phyloP scores from a whole-genome alignment of 2,113 vertebrate genomes.

The Apodemus speciosus region DNA sequence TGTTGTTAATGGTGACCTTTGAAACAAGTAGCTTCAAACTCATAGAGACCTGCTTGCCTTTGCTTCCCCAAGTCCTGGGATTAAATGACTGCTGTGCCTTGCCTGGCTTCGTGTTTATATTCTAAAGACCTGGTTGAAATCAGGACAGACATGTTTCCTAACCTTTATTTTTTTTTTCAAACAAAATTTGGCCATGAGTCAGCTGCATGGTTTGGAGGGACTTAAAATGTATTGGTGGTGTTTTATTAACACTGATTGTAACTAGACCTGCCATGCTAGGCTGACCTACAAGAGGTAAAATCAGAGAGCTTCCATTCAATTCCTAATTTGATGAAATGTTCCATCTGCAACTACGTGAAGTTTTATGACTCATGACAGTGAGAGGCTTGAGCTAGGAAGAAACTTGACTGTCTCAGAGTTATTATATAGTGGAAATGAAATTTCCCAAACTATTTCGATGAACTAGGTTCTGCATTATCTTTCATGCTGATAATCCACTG shows the following conservation, averaged over 20 bases:
- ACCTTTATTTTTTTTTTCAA: slow-evolving; percentile 4
- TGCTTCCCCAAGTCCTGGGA: not conserved
- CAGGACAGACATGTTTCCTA: not conserved
- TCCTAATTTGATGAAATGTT: slow-evolving; percentile 71
- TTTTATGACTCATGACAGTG: slow-evolving; percentile 60
- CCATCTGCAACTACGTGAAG: slow-evolving; percentile 28
- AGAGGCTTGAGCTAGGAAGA: slow-evolving; percentile 59
- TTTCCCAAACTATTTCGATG: slow-evolving; percentile 71
- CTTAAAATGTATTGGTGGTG: not conserved
- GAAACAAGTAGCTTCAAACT: not conserved
- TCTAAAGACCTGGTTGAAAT: not conserved
- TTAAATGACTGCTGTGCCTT: no score
- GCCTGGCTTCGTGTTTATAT: not conserved
- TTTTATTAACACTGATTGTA: slow-evolving; percentile 66
- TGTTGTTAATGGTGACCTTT: not conserved
- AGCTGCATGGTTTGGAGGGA: not conserved
- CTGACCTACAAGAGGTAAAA: slow-evolving; percentile 62
- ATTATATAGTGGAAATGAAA: slow-evolving; percentile 73
- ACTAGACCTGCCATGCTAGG: slow-evolving; percentile 51
- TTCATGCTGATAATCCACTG: slow-evolving; percentile 38
- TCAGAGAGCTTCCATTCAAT: slow-evolving; percentile 51
- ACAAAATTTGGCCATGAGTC: not conserved
- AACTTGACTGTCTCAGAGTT: slow-evolving; percentile 65
- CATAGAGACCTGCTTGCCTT: not conserved
- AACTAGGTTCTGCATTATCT: slow-evolving; percentile 48